phyloP scores from a whole-genome alignment of 2,888 invertebrate genomes.

The Sepioteuthis lessoniana region DNA sequence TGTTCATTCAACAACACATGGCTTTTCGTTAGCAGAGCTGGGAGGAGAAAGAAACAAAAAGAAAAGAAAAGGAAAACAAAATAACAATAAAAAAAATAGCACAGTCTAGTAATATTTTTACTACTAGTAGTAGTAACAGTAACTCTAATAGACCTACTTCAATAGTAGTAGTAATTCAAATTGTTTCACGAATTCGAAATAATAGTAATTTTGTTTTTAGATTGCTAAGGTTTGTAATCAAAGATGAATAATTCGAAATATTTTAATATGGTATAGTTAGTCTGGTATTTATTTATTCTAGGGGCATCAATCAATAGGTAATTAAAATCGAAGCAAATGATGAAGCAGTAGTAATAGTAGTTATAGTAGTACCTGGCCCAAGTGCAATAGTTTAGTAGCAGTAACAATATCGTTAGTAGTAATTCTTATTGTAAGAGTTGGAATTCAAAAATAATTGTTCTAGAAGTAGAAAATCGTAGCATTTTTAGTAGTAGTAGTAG shows the following conservation, averaged over 20 bases:
- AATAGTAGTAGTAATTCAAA: not conserved
- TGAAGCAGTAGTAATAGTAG: not conserved
- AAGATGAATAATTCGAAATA: no score
- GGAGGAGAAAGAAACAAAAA: not conserved
- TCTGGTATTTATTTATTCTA: no score
- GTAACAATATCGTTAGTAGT: not conserved
- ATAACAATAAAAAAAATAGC: no score
- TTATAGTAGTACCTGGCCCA: not conserved
- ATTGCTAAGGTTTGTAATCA: not conserved
- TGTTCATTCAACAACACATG: slow-evolving; percentile 25
- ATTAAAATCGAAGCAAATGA: not conserved
- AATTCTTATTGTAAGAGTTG: not conserved
- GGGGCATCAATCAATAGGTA: not conserved
- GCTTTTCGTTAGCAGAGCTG: not conserved
- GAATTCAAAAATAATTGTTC: not conserved
- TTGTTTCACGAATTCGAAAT: not conserved
- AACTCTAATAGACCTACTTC: not conserved
- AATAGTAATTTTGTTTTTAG: not conserved
- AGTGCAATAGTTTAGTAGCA: not conserved
- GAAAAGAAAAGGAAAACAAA: no score
- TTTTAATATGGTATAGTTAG: no score
- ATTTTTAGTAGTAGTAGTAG: no score
- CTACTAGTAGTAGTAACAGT: not conserved
- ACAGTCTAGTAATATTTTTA: not conserved
- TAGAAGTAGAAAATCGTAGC: no score